phyloP scores from a whole-genome alignment of 2,888 invertebrate species.

The Macrostomum cliftonense region DNA sequence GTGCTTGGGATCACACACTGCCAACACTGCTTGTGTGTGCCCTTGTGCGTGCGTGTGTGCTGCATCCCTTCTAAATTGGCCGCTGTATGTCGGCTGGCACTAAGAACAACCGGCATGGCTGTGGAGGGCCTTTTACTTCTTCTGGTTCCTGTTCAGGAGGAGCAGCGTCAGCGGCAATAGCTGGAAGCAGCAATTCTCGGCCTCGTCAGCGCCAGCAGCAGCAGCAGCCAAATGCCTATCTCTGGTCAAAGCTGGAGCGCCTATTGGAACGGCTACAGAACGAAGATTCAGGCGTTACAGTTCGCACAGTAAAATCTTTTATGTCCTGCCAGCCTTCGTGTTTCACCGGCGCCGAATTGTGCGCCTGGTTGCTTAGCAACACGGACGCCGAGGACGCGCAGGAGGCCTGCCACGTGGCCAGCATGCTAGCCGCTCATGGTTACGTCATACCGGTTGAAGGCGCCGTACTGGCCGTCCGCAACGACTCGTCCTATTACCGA shows the following conservation, averaged over 20 bases:
- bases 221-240: neutral
- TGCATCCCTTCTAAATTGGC: too few species aligned
- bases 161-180: too few species aligned
- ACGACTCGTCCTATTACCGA: slow-evolving; percentile 78
- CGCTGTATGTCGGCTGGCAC: too few species aligned
- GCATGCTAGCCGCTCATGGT: slow-evolving; percentile 82
- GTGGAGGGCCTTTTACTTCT: too few species aligned
- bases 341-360: slow-evolving; percentile 59
- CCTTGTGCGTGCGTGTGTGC: too few species aligned
- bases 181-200: too few species aligned
- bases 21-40: too few species aligned
- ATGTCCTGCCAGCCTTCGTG: slow-evolving; percentile 76
- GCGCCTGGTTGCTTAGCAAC: slow-evolving; percentile 78
- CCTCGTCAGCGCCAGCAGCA: too few species aligned
- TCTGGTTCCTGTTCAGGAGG: too few species aligned
- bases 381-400: slow-evolving; percentile 63
- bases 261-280: slow-evolving; percentile 85
- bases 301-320: slow-evolving; percentile 90
- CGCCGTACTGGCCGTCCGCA: slow-evolving; percentile 83
- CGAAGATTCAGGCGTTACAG: slow-evolving; percentile 74
- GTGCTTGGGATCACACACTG: too few species aligned
- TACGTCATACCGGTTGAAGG: slow-evolving; percentile 98
- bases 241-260: slow-evolving; percentile 5
- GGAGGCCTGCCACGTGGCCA: slow-evolving; percentile 82
- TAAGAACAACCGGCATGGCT: too few species aligned